phyloP scores from a whole-genome alignment of 2,797 vertebrate genomes.

The Hylomyscus alleni region DNA sequence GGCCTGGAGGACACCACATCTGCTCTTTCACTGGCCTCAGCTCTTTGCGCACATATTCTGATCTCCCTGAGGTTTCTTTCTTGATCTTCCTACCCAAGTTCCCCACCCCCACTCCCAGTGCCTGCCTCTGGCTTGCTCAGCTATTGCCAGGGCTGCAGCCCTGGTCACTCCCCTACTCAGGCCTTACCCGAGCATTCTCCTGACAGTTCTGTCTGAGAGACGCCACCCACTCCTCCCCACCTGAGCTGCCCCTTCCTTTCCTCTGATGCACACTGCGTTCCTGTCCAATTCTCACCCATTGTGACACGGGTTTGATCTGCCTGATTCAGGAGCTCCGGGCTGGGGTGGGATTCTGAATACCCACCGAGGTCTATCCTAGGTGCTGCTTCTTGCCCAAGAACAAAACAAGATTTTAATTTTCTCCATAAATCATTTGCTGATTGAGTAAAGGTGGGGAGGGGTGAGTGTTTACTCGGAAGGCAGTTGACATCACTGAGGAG shows the following conservation, averaged over 20 bases:
- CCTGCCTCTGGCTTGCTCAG: background rate
- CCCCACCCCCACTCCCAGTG: accelerated
- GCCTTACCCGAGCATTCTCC: accelerated
- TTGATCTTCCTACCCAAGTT: background rate
- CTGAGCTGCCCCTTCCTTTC: background rate
- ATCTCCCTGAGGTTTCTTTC: background rate
- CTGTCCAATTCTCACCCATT: too few species aligned
- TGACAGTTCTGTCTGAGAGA: background rate
- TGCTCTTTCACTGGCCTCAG: background rate
- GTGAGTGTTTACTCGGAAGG: background rate
- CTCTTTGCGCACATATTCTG: accelerated
- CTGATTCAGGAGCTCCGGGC: accelerated
- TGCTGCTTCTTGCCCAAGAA: too few species aligned
- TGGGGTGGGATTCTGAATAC: background rate
- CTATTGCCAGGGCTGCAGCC: background rate
- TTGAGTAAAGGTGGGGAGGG: too few species aligned
- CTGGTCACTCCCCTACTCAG: background rate
- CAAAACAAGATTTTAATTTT: background rate
- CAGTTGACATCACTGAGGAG: background rate
- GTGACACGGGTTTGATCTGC: accelerated
- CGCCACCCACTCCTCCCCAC: accelerated
- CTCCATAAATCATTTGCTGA: background rate
- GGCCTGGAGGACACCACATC: too few species aligned
- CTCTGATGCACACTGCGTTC: background rate
- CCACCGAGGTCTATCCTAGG: too few species aligned